These are phyloP conservation scores for Lophura nycthemera DNA, from an alignment of 2,113 vertebrate species.

Conservation along the genomic window DNA sequence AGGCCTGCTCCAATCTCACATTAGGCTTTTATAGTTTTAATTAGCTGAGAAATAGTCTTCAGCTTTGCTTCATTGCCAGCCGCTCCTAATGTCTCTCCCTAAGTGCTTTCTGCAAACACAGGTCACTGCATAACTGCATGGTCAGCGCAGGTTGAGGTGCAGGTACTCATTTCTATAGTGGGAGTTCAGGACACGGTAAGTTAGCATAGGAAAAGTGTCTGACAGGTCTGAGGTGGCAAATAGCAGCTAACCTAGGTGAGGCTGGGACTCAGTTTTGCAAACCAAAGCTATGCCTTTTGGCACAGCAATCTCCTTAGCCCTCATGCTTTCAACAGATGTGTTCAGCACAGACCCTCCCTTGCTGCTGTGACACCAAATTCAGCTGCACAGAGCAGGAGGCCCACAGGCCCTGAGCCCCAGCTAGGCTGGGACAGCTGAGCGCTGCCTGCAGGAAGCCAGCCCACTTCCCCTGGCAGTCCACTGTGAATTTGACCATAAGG, in stretches of 20 bases:
- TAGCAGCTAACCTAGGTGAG: background rate
- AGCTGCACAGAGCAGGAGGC: background rate
- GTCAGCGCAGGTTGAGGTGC: background rate
- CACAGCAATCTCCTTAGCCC: background rate
- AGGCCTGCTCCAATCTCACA: fast-evolving
- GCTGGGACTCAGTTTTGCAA: background rate
- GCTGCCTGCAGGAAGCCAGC: background rate
- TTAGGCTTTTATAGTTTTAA: background rate
- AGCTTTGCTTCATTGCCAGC: background rate
- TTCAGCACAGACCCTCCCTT: background rate
- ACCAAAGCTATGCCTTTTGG: background rate
- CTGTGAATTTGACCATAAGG: background rate
- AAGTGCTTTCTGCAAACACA: background rate
- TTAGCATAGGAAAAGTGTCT: background rate
- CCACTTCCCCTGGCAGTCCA: background rate
- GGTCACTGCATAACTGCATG: background rate
- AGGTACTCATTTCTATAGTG: background rate
- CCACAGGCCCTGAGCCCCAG: background rate
- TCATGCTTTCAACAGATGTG: background rate
- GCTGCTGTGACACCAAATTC: background rate
- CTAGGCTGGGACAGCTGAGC: background rate
- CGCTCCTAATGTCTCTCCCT: background rate
- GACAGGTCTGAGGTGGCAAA: background rate
- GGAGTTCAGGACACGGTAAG: background rate
- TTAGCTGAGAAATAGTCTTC: background rate